phyloP scores from a whole-genome alignment of 2,113 vertebrate genomes.

The Illadopsis cleaveri region DNA sequence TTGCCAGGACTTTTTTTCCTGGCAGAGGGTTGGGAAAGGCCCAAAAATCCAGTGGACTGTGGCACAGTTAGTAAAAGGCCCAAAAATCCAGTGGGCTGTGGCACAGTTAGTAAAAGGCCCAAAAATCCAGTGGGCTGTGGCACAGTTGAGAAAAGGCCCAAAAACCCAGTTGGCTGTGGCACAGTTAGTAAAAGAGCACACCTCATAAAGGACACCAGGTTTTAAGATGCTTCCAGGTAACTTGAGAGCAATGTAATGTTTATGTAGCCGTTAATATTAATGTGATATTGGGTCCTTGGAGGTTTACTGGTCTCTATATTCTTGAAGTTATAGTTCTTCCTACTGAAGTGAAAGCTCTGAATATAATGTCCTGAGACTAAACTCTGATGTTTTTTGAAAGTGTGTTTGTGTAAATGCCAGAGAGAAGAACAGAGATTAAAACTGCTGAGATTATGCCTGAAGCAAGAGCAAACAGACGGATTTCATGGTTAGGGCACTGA shows the following conservation, averaged over 20 bases:
- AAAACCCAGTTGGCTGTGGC: neutral
- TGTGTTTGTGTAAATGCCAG: neutral
- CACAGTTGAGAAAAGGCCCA: neutral
- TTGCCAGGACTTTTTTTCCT: neutral
- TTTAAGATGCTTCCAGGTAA: neutral
- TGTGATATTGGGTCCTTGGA: neutral
- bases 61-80: no score
- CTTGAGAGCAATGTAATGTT: neutral
- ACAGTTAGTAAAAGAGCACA: neutral
- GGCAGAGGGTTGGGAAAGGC: neutral
- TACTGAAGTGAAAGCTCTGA: neutral
- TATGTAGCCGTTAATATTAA: neutral
- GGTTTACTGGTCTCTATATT: neutral
- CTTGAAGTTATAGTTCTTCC: neutral
- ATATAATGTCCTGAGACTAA: neutral
- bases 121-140: neutral
- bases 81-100: no score
- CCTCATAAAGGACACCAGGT: neutral
- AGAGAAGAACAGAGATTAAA: neutral
- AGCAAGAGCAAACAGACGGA: neutral
- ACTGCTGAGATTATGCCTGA: neutral
- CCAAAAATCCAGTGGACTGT: no score
- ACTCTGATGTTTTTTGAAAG: neutral
- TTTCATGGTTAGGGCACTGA: neutral
- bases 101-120: neutral